Conservation (phyloP, 2,888 invertebrate species). For the Parnassius mnemosyne region DNA sequence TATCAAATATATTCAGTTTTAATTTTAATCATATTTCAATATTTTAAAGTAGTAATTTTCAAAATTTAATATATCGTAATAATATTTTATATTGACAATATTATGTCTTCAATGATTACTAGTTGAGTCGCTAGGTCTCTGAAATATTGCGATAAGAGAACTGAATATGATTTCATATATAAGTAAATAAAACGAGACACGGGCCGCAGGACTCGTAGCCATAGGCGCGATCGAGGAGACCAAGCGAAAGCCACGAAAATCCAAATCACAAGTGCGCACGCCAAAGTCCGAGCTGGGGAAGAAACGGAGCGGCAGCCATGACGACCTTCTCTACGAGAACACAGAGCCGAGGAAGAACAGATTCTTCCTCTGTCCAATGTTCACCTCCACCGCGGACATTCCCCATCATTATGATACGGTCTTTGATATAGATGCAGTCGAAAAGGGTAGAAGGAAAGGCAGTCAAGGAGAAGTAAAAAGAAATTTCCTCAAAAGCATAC, state of each 20-base stretch:
- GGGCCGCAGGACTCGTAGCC: conserved; percentile 29
- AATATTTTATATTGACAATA: background rate
- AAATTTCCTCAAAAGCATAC: conserved; percentile 55
- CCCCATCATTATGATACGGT: conserved; percentile 82
- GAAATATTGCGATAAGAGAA: background rate
- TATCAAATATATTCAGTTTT: too few species aligned
- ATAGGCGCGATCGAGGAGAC: conserved; percentile 35
- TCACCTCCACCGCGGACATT: conserved; percentile 60
- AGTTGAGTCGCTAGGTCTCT: background rate
- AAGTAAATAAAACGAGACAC: conserved; percentile 30
- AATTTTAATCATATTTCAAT: too few species aligned
- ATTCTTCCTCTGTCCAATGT: conserved; percentile 80
- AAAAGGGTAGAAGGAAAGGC: conserved; percentile 43
- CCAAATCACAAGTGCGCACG: conserved; percentile 44
- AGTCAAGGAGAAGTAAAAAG: conserved; percentile 49
- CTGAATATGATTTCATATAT: conserved; percentile 5
- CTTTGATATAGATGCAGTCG: conserved; percentile 57
- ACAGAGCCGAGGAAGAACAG: conserved; percentile 47
- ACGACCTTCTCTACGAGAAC: conserved; percentile 58
- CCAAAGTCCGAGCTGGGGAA: conserved; percentile 43
- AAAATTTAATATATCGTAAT: background rate
- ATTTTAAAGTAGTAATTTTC: too few species aligned
- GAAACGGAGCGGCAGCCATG: conserved; percentile 63
- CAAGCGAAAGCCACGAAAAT: conserved; percentile 42
- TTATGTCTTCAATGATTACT: background rate